These are phyloP conservation scores for Lacanobia wlatinum DNA, from an alignment of 2,888 invertebrate genomes.

Conservation along the genomic window DNA sequence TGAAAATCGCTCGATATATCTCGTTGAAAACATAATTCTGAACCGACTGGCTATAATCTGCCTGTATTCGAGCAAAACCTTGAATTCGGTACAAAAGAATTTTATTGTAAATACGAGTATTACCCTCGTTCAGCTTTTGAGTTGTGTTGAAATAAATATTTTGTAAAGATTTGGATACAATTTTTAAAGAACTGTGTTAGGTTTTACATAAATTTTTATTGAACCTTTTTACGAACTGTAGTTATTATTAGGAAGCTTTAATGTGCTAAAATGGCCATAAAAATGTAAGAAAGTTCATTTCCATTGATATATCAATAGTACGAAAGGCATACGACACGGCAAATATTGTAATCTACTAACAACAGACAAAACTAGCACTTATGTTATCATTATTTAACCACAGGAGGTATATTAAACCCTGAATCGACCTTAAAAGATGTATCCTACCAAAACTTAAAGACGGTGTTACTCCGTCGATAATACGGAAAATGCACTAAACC, in stretches of 20 bases:
- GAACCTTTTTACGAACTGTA: background rate
- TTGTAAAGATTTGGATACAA: background rate
- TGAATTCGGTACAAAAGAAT: conserved; percentile 3
- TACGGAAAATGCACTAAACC: background rate
- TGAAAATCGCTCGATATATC: conserved; percentile 52
- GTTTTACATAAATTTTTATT: background rate
- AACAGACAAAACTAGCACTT: background rate
- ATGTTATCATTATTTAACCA: too few relatives aligned
- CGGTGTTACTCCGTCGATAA: background rate
- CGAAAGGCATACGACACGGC: background rate
- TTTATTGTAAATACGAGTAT: conserved; percentile 17
- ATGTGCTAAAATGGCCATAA: background rate
- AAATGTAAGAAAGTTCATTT: too few relatives aligned
- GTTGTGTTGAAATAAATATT: conserved; percentile 3
- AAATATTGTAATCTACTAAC: too few relatives aligned
- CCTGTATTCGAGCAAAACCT: conserved; percentile 6
- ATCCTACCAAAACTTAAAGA: background rate
- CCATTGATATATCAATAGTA: background rate
- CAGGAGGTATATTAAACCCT: too few relatives aligned
- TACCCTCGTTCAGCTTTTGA: background rate
- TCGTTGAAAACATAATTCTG: conserved; percentile 32
- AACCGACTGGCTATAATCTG: conserved; percentile 9
- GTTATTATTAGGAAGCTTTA: background rate
- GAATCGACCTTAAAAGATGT: background rate
- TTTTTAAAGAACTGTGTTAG: background rate